Base-by-base conservation (phyloP, 2,888 invertebrate genomes). In the Campopleginae sp. region DNA sequence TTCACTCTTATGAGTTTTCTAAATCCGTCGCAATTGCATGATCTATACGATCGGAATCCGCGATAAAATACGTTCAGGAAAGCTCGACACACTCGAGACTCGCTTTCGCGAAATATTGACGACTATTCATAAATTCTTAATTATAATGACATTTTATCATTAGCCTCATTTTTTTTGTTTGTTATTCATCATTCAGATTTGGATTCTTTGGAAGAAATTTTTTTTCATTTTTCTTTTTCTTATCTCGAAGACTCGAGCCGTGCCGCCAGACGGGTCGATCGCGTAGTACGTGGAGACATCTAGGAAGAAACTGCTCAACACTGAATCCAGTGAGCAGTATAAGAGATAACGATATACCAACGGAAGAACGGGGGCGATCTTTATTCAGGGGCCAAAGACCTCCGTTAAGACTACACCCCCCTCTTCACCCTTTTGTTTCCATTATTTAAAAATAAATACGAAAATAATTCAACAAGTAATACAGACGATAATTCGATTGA, bases 231-330 rank as follows among this genome's bases (percentile, higher is more conserved):
- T 31, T 46, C 19, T 51, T 48, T 63, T 7, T 48, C 54, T 31
- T 65, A 44, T 38, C 44, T 79, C 63, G 17, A 65, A 80, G 80
- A 80, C 72, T 68, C 33, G 61, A n/a, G n/a, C 19, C 61, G 63
- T 61, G 31, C n/a, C n/a, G 76, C 17, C 51, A 63, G 54, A 17
- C 46, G 54, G 85, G 82, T 85, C 82, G 86, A 85, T 76, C 61
- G 80, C 61, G 72, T 65, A 82, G 85, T 80, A 86, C 71, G 88
- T 88, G 86, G 88, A 87, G 88, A 88, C 88, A 88, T 88, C 88
- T 88, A 88, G 88, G 85, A 88, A 87, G 87, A 61, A 87, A 86
- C 86, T 77, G 72, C 82, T 88, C 88, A 90, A 88, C 86, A 80
- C 82, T 61, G 77, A 74, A 75, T 82, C 70, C 78, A 76, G 77